Evolutionary conservation across 2,888 invertebrate species (phyloP).

Genomic region (Caradrina clavipalpis): DNA sequence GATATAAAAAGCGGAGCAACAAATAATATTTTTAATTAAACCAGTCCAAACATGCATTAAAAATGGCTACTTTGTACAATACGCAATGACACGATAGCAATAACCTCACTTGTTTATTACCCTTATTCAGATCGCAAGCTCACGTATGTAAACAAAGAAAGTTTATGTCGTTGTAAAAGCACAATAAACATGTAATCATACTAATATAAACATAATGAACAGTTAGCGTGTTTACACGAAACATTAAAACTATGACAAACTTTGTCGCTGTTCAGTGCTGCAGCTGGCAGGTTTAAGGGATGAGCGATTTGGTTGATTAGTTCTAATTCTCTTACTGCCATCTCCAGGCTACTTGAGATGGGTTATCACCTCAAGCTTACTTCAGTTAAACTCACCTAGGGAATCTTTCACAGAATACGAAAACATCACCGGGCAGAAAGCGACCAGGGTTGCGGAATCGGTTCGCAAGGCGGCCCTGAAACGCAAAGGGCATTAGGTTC

Average conservation of each 20-base stretch:
- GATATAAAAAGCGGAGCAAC: background rate
- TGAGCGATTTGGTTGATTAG: slow-evolving; percentile 18
- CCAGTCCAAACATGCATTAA: slow-evolving; percentile 24
- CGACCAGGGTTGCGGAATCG: too few species aligned
- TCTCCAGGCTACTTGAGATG: too few species aligned
- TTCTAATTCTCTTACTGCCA: too few species aligned
- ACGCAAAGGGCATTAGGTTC: too few species aligned
- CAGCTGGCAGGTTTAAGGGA: slow-evolving; percentile 32
- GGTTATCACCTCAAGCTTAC: too few species aligned
- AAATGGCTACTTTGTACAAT: slow-evolving; percentile 38
- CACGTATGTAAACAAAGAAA: slow-evolving; percentile 50
- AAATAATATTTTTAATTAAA: slow-evolving; percentile 15
- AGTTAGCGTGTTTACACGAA: slow-evolving; percentile 69
- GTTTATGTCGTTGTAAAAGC: slow-evolving; percentile 57
- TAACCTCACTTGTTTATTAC: slow-evolving; percentile 32
- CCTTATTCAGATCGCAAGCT: slow-evolving; percentile 44
- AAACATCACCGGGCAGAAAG: too few species aligned
- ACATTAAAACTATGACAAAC: slow-evolving; percentile 72
- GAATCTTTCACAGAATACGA: too few species aligned
- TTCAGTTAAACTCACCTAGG: too few species aligned
- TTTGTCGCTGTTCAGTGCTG: slow-evolving; percentile 57
- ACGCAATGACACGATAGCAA: background rate
- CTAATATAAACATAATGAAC: slow-evolving; percentile 55
- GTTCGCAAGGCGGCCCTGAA: too few species aligned
- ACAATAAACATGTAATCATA: slow-evolving; percentile 63